Evolutionary conservation across 1,140 invertebrate species (phyloP), one percentile per base, ranked within the genome.

Genomic region (Chelonus insularis): DNA sequence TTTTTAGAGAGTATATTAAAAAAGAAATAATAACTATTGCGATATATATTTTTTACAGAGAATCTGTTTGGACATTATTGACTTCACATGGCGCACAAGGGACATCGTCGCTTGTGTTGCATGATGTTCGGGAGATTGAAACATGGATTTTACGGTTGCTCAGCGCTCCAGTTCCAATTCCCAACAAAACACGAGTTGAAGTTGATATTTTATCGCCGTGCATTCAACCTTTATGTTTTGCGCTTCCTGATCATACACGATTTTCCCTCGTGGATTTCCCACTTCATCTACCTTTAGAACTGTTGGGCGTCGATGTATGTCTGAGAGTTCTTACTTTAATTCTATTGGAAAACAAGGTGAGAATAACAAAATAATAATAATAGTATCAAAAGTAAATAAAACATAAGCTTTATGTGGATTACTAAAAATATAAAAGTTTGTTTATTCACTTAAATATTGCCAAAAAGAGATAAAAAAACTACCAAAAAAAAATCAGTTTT

Each of bases 181-280:
- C 97, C 16, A 93, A 94, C 20, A 97, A 97, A 82, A 99, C 97
- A 8, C 88, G 93, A 72, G 88, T 98, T 7, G 94, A 99, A 83
- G 91, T 98, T 29, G 93, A 97, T 81, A 89, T 99, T 36, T 82
- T 99, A 52, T 95, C 95, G 16, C 86, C 89, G n/a, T 90, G 89
- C 57, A 84, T 96, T 23, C 87, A 90, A 55, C 91, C 95, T 1
- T 82, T 99, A 37, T 84, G 94, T 32, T 99, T 99, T 81, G 96
- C 97, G 12, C 83, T 99, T 63, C 97, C 98, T 6, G 97, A 99
- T 81, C 96, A 99, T 82, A 99, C 91, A 71, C 87, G 88, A 66
- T 99, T 99, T 82, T 89, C 94, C 12, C 82, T 99, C 45, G 92
- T 99, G 16, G 98, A 99, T 82, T 99, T 99, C 79, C 98, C 98